phyloP scores from a whole-genome alignment of 2,888 invertebrate genomes.

The Bruchidius siliquastri region DNA sequence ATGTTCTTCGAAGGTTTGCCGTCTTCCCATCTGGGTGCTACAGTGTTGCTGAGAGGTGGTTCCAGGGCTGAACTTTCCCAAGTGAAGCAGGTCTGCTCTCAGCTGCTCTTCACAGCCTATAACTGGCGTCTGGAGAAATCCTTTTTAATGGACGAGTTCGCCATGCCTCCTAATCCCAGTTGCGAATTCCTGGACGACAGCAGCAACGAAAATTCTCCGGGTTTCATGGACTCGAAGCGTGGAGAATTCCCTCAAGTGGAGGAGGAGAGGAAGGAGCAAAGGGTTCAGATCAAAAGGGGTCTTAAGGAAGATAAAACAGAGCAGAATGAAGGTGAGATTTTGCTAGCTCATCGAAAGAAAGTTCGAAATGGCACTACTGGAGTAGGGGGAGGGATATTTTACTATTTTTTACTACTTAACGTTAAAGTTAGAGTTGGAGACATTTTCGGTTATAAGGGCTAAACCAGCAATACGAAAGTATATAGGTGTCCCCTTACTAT shows the following conservation, averaged over 20 bases:
- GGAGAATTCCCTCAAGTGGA: background rate
- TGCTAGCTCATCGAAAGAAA: too few relatives aligned
- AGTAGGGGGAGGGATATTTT: too few relatives aligned
- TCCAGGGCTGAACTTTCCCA: slow-evolving; percentile 66
- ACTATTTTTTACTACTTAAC: too few relatives aligned
- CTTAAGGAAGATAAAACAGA: slow-evolving; percentile 5
- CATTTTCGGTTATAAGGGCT: too few relatives aligned
- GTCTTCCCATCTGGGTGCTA: slow-evolving; percentile 76
- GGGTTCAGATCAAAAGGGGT: background rate
- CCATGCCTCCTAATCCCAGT: slow-evolving; percentile 61
- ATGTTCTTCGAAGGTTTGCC: slow-evolving; percentile 93
- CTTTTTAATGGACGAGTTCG: slow-evolving; percentile 84
- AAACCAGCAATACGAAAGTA: too few relatives aligned
- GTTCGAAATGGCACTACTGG: too few relatives aligned
- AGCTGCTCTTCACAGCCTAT: slow-evolving; percentile 79
- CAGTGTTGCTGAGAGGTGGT: slow-evolving; percentile 80
- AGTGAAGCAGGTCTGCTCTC: slow-evolving; percentile 78
- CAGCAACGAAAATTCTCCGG: slow-evolving; percentile 43
- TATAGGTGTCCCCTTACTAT: too few relatives aligned
- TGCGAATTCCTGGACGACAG: slow-evolving; percentile 46
- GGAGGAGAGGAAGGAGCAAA: slow-evolving; percentile 5
- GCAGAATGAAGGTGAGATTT: background rate
- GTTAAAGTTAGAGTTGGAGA: too few relatives aligned
- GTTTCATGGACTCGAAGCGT: slow-evolving; percentile 18
- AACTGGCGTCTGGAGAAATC: slow-evolving; percentile 91